Conservation (phyloP, 1,140 invertebrate species). For the Diorhabda carinulata region DNA sequence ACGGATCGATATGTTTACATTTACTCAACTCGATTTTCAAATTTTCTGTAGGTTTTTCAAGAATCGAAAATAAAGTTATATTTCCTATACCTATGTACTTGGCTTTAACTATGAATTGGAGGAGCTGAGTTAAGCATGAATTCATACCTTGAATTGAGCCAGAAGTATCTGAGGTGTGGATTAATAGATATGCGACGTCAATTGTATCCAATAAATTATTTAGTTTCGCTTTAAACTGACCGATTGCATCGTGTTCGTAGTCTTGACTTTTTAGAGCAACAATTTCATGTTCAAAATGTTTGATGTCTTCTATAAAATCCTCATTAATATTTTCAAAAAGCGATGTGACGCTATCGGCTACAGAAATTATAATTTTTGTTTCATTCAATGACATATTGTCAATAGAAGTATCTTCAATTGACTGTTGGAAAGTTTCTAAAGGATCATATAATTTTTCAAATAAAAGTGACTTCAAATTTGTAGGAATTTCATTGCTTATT, state of each 20-base stretch:
- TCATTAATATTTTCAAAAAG: constrained; percentile 27
- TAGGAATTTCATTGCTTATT: not conserved
- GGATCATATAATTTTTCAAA: constrained; percentile 35
- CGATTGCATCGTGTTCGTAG: not conserved
- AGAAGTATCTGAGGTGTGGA: not conserved
- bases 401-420: not conserved
- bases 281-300: not conserved
- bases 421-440: constrained; percentile 28
- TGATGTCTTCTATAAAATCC: not conserved
- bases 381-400: not conserved
- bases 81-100: constrained; percentile 36
- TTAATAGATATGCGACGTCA: not conserved
- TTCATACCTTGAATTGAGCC: not conserved
- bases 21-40: constrained; percentile 33
- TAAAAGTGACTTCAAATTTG: constrained; percentile 16
- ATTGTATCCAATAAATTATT: not conserved
- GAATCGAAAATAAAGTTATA: constrained; percentile 35
- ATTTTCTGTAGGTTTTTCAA: constrained; percentile 32
- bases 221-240: not conserved
- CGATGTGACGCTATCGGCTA: constrained; percentile 3
- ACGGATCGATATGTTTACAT: constrained; percentile 28
- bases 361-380: not conserved
- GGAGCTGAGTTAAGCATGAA: constrained; percentile 19
- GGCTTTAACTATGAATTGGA: constrained; percentile 34
- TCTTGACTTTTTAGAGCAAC: not conserved